These are phyloP conservation scores for Gadopsis marmoratus DNA, from an alignment of 2,797 vertebrate species.

Conservation along the genomic window DNA sequence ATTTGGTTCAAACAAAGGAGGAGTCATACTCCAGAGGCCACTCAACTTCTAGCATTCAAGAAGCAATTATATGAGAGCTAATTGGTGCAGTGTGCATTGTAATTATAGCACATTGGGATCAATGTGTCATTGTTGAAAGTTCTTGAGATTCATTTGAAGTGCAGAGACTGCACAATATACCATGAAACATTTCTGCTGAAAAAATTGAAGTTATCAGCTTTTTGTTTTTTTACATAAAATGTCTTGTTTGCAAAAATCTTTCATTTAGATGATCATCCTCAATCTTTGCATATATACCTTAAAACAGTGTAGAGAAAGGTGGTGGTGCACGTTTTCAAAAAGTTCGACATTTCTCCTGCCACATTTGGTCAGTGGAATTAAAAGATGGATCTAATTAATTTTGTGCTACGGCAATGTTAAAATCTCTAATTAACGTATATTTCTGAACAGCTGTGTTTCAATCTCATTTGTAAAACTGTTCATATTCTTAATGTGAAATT, in stretches of 20 bases:
- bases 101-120: slow-evolving; percentile 54
- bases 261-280: not conserved
- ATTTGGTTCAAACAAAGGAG: slow-evolving; percentile 50
- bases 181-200: not conserved
- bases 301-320: not conserved
- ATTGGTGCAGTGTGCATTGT: slow-evolving; percentile 52
- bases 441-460: not conserved
- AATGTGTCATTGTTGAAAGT: slow-evolving; percentile 41
- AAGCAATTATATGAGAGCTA: slow-evolving; percentile 62
- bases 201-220: not conserved
- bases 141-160: slow-evolving; percentile 37
- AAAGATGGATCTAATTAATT: not conserved
- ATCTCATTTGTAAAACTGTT: not conserved
- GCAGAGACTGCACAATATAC: not conserved
- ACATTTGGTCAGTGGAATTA: not conserved
- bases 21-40: slow-evolving; percentile 52
- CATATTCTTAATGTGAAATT: not conserved
- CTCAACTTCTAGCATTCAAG: slow-evolving; percentile 48
- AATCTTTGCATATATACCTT: not conserved
- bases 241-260: no score
- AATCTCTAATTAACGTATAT: not conserved
- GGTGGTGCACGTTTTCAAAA: not conserved
- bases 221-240: not conserved
- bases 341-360: not conserved
- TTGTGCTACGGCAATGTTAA: not conserved